phyloP scores from a whole-genome alignment of 2,113 vertebrate species.

The Eptatretus burgeri region DNA sequence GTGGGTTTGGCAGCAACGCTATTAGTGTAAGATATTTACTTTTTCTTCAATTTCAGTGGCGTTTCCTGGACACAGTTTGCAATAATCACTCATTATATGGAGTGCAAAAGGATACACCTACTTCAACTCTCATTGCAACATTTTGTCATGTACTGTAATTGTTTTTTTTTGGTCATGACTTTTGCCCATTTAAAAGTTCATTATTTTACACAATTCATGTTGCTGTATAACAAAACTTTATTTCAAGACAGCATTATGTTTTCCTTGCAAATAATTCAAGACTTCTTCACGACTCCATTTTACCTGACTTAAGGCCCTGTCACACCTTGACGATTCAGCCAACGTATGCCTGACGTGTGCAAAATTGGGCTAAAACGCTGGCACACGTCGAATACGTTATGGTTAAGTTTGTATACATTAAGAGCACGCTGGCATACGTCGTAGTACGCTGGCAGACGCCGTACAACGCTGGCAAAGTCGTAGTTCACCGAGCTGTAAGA shows the following conservation, averaged over 20 bases:
- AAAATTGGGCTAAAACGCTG: too few relatives aligned
- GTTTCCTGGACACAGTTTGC: neutral
- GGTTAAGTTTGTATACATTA: too few relatives aligned
- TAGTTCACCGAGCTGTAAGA: neutral
- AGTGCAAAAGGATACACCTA: neutral
- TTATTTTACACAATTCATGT: neutral
- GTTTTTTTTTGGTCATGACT: neutral
- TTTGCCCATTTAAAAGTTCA: neutral
- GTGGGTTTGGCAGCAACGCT: constrained; percentile 90
- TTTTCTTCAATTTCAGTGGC: neutral
- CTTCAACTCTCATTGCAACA: too few relatives aligned
- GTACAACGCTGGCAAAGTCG: neutral
- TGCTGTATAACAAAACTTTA: neutral
- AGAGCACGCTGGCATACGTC: too few relatives aligned
- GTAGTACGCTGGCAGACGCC: too few relatives aligned
- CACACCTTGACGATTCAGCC: neutral
- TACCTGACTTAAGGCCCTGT: neutral
- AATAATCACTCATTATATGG: neutral
- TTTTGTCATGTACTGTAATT: neutral
- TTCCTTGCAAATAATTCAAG: neutral
- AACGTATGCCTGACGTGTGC: neutral
- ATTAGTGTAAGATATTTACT: constrained; percentile 45
- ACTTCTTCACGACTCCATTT: neutral
- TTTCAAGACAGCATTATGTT: neutral
- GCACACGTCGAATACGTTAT: too few relatives aligned